phyloP scores from a whole-genome alignment of 2,888 invertebrate genomes.

The Diarsia dahlii region DNA sequence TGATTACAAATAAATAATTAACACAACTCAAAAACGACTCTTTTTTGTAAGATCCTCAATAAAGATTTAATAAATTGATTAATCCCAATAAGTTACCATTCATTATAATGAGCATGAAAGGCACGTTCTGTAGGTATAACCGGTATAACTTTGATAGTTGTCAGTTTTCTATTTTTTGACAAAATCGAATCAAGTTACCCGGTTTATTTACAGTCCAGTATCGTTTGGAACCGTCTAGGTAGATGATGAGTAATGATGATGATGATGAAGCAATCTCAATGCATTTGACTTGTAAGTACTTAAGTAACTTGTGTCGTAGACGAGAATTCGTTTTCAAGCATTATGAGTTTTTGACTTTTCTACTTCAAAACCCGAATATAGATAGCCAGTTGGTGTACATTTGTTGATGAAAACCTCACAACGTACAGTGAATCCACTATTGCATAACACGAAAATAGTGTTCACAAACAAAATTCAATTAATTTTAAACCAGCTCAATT shows the following conservation, averaged over 20 bases:
- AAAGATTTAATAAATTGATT: no score
- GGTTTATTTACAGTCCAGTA: no score
- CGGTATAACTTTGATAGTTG: no score
- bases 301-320: neutral
- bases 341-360: neutral
- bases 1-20: no score
- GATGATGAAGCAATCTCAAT: neutral
- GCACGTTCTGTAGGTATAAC: no score
- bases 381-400: neutral
- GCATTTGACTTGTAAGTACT: neutral
- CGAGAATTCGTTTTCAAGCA: neutral
- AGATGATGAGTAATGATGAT: neutral
- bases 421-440: neutral
- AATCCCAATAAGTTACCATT: no score
- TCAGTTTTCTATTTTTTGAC: no score
- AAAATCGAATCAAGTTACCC: no score
- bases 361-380: neutral
- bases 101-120: no score
- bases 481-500: slow-evolving; percentile 55
- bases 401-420: neutral
- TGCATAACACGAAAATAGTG: slow-evolving; percentile 4
- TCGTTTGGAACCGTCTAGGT: neutral
- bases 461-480: slow-evolving; percentile 32
- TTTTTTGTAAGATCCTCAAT: no score
- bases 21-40: no score